Evolutionary conservation across 2,888 invertebrate species (phyloP).

Genomic region (Desoria tigrina): DNA sequence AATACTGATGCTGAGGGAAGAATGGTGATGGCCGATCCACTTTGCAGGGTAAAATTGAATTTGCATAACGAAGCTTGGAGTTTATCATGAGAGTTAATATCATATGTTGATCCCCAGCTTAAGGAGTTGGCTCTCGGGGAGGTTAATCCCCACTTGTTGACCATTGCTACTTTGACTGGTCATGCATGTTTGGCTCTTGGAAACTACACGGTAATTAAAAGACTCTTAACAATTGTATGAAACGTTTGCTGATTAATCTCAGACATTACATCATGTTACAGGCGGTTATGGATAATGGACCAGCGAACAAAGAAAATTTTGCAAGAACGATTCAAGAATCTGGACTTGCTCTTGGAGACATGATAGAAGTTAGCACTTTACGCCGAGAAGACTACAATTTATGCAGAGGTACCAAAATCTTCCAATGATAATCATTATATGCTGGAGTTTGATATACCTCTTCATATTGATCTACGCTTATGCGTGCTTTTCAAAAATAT

Average conservation of each 20-base stretch:
- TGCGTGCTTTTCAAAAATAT: too few relatives aligned
- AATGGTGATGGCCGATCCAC: conserved; percentile 87
- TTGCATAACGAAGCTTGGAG: neutral
- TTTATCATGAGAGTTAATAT: neutral
- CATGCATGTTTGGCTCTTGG: conserved; percentile 74
- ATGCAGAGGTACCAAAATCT: conserved; percentile 61
- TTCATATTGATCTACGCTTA: neutral
- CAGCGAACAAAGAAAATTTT: conserved; percentile 64
- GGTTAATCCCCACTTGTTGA: conserved; percentile 80
- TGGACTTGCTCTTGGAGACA: conserved; percentile 73
- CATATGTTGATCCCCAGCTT: conserved; percentile 58
- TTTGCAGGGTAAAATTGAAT: conserved; percentile 70
- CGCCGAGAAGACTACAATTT: conserved; percentile 72
- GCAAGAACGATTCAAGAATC: conserved; percentile 67
- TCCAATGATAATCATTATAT: neutral
- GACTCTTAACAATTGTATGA: neutral
- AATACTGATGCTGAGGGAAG: conserved; percentile 96
- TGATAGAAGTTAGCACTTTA: conserved; percentile 67
- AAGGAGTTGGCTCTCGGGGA: conserved; percentile 70
- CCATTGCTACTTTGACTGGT: conserved; percentile 86
- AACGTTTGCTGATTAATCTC: neutral
- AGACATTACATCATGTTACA: conserved; percentile 53
- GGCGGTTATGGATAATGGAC: conserved; percentile 75
- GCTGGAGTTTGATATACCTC: neutral
- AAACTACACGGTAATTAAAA: conserved; percentile 68